Evolutionary conservation across 2,113 vertebrate genomes (phyloP), one percentile per base, ranked within the genome.

Genomic region (Chaetodon auriga): DNA sequence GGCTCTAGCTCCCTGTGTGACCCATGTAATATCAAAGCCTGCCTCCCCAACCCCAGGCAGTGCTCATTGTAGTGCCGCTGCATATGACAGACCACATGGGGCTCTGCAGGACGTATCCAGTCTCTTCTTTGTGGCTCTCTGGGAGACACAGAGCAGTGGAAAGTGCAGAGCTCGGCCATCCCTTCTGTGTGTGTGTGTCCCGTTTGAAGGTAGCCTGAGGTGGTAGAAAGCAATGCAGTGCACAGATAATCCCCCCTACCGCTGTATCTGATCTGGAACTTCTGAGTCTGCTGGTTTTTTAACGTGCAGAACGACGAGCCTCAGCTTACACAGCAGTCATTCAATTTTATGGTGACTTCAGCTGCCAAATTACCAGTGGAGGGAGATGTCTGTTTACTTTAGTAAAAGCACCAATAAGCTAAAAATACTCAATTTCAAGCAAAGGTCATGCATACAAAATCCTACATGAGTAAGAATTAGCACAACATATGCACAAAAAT

Each of bases 11-110:
- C 94, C 92, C 92, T 90, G 90, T 93, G 90, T 92, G 94, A 94
- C 78, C 88, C 93, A 93, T 96, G 95, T 96, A 92, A 88, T 92
- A 96, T 96, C 95, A 96, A 95, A 95, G 93, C 87, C 88, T 80
- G 80, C 82, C 90, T 91, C 81, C 87, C 86, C 94, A 95, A 93
- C 92, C 95, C 90, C 91, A 93, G 92, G 93, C 93, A 90, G 90
- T 79, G 85, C 62, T 90, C 94, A 93, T 95, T 95, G 93, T 92
- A 80, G 88, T 83, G 72, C 48, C 35, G 9, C 85, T 94, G 93
- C 94, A 96, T 95, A 94, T 93, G 85, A 94, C 87, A 94, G 95
- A 90, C 95, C 93, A 92, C 94, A 92, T 90, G 93, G 88, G 93
- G 94, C 92, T 95, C 87, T 86, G 85, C 90, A 92, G 95, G 92